These are phyloP conservation scores for Atethmia centrago DNA, from an alignment of 2,888 invertebrate genomes.

Conservation along the genomic window DNA sequence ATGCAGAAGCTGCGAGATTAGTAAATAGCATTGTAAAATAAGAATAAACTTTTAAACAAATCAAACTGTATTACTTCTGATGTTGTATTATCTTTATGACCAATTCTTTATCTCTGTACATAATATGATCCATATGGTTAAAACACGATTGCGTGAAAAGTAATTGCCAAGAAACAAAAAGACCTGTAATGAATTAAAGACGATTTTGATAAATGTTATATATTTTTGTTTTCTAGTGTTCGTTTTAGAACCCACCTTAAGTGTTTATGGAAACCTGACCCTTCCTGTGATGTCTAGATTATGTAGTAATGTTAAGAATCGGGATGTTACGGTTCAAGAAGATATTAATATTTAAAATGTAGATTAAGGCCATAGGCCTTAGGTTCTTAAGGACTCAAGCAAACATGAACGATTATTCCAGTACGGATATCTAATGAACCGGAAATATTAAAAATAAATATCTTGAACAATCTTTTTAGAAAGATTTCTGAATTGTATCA, in stretches of 20 bases:
- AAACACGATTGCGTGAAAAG: too few species aligned
- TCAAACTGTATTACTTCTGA: too few species aligned
- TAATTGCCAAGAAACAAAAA: not conserved
- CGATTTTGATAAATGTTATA: constrained; percentile 64
- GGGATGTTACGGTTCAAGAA: constrained; percentile 64
- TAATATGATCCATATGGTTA: not conserved
- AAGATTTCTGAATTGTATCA: constrained; percentile 14
- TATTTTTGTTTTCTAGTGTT: constrained; percentile 68
- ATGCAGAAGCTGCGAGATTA: not conserved
- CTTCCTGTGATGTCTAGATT: constrained; percentile 56
- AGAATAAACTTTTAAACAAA: not conserved
- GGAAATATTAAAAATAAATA: constrained; percentile 10
- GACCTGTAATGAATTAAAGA: constrained; percentile 51
- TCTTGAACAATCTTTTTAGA: not conserved
- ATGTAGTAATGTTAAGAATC: constrained; percentile 25
- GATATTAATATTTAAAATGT: not conserved
- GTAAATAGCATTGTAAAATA: not conserved
- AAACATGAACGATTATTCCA: constrained; percentile 29
- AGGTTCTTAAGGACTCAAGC: constrained; percentile 19
- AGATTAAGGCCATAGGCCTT: not conserved
- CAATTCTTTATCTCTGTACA: not conserved
- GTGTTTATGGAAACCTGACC: constrained; percentile 58
- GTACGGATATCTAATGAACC: constrained; percentile 34
- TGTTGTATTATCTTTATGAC: not conserved
- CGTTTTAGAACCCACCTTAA: constrained; percentile 67